Base-by-base conservation (phyloP, 2,113 vertebrate species). In the Datnioides undecimradiatus region DNA sequence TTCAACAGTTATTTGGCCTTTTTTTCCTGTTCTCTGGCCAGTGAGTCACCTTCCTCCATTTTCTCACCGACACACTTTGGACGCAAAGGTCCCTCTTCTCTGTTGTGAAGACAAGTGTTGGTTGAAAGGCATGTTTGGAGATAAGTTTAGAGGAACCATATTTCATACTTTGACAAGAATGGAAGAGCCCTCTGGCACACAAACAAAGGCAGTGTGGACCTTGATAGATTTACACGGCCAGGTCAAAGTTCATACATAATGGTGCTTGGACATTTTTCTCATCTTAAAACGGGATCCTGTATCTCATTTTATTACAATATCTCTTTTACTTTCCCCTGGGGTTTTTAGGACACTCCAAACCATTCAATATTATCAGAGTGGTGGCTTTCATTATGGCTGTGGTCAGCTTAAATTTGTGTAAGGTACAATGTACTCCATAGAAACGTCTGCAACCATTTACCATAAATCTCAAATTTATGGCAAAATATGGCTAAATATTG, bases 61-160 rank as follows among this genome's bases (percentile, higher is more conserved):
- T 94, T 90, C 73, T 67, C 64, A 73, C 49, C 46, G 60, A 86
- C 72, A 77, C 75, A 69, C 86, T 67, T 83, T 78, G 41, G 69
- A 85, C 77, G 78, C 60, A 79, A 88, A 84, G 86, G 86, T 82
- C 64, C 75, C 67, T 88, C 66, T 86, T 86, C 63, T 87, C 82
- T 62, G 46, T 71, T 76, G 79, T 64, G 13, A 80, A 87, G 78
- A 90, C 75, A 90, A 83, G 83, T 88, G 80, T 83, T 84, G 40
- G 49, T 85, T 89, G 80, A 92, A 93, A 91, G 76, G 80, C 80
- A 67, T 60, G 68, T 91, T 92, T 89, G 73, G 90, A 87, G 86
- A 89, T 83, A 85, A 80, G 54, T 79, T 75, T 58, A 65, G 67
- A 78, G 43, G 67, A 79, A 80, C 74, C 73, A 60, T 76, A 74